Conservation (phyloP, 35 echinoderm and acorn worm genomes). For the Anneissia japonica region DNA sequence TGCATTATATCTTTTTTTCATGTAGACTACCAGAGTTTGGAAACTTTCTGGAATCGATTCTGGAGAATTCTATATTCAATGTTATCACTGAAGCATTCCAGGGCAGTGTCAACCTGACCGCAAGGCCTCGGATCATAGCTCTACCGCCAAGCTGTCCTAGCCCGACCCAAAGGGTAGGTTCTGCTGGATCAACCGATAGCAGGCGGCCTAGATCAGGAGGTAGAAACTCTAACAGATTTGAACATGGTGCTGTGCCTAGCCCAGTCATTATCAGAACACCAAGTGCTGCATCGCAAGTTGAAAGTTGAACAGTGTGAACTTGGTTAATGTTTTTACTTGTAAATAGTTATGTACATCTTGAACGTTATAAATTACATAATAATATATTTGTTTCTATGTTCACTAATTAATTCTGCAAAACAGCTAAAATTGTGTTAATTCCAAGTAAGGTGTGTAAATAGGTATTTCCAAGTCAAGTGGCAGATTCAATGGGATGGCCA, state of each 20-base stretch:
- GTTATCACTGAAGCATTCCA: constrained; percentile 59
- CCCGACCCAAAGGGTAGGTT: constrained; percentile 31
- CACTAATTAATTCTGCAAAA: too few relatives aligned
- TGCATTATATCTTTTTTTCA: too few relatives aligned
- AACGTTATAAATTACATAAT: not conserved
- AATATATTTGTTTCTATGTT: too few relatives aligned
- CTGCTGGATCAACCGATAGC: not conserved
- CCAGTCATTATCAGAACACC: not conserved
- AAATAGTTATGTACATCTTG: not conserved
- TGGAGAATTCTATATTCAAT: constrained; percentile 93
- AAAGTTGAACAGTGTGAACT: not conserved
- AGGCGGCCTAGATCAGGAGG: not conserved
- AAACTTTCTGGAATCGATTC: constrained; percentile 51
- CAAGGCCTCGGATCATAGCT: constrained; percentile 79
- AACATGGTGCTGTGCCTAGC: not conserved
- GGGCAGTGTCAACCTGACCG: constrained; percentile 74
- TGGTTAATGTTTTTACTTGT: not conserved
- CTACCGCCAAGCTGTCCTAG: constrained; percentile 63
- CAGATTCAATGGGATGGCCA: too few relatives aligned
- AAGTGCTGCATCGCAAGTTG: not conserved
- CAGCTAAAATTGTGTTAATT: too few relatives aligned
- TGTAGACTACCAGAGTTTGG: constrained; percentile 85
- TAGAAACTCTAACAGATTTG: not conserved
- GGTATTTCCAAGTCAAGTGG: too few relatives aligned
- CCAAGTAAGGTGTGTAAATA: too few relatives aligned